Conservation (phyloP, 2,888 invertebrate genomes). For the Melanchra persicariae region DNA sequence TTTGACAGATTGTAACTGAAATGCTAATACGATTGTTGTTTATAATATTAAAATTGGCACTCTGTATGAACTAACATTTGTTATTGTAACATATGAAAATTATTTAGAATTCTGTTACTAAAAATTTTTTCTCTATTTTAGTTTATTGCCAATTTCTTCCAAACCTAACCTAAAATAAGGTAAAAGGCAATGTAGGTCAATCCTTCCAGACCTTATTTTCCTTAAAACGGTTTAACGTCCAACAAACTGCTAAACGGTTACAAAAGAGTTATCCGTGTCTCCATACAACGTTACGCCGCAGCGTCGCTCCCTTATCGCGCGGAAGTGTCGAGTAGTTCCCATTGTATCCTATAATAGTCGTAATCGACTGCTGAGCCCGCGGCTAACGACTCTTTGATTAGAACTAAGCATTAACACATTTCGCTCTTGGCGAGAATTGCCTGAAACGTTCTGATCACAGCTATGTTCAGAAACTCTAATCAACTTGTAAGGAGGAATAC, state of each 20-base stretch:
- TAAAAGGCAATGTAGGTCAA: slow-evolving; percentile 40
- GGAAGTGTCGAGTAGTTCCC: slow-evolving; percentile 80
- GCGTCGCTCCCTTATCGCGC: slow-evolving; percentile 71
- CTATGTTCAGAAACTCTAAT: slow-evolving; percentile 61
- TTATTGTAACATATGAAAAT: no score
- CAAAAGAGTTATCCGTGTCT: slow-evolving; percentile 57
- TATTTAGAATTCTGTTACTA: neutral
- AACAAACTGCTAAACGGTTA: slow-evolving; percentile 40
- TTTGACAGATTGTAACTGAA: no score
- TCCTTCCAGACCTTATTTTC: slow-evolving; percentile 22
- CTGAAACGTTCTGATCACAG: slow-evolving; percentile 58
- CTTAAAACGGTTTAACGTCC: slow-evolving; percentile 45
- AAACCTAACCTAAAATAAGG: slow-evolving; percentile 31
- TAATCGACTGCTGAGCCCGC: slow-evolving; percentile 81
- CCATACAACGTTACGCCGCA: slow-evolving; percentile 49
- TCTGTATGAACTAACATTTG: no score
- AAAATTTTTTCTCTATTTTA: slow-evolving; percentile 12
- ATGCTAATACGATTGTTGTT: no score
- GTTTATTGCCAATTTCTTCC: slow-evolving; percentile 28
- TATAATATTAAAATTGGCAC: no score
- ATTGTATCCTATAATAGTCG: slow-evolving; percentile 80
- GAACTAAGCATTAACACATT: slow-evolving; percentile 80
- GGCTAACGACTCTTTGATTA: slow-evolving; percentile 86
- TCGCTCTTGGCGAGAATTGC: slow-evolving; percentile 67
- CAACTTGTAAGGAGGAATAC: slow-evolving; percentile 47